These are phyloP conservation scores for Sebastes alutus DNA, from an alignment of 2,797 vertebrate genomes.

Conservation along the genomic window DNA sequence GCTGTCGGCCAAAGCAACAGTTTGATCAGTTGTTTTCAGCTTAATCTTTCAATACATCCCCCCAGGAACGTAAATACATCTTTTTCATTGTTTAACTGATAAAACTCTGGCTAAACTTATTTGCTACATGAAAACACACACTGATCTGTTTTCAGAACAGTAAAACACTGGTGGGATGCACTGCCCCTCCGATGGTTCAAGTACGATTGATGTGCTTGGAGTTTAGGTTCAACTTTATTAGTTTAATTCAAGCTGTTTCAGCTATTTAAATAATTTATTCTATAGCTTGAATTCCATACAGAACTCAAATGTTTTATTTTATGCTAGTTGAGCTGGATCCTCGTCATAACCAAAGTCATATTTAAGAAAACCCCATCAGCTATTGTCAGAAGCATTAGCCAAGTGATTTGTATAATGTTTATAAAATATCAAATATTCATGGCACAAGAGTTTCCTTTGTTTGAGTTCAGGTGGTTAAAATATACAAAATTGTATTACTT, in stretches of 20 bases:
- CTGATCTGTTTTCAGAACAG: background rate
- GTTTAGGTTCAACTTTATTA: background rate
- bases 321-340: background rate
- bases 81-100: slow-evolving; percentile 4
- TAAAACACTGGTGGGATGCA: background rate
- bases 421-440: background rate
- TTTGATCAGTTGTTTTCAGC: slow-evolving; percentile 15
- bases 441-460: background rate
- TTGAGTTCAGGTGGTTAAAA: no score
- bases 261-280: background rate
- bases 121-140: background rate
- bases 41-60: background rate
- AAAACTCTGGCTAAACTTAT: background rate
- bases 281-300: background rate
- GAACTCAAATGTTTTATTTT: background rate
- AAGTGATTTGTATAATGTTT: background rate
- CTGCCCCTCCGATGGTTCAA: background rate
- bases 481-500: accelerated
- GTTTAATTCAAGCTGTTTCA: background rate
- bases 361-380: background rate
- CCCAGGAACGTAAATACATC: background rate
- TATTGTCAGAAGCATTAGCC: background rate
- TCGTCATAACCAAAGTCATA: background rate
- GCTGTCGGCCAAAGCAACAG: slow-evolving; percentile 1
- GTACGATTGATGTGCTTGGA: background rate